These are phyloP conservation scores for Stomatorhinus ivindoensis DNA, from an alignment of 2,113 vertebrate genomes.

Conservation along the genomic window DNA sequence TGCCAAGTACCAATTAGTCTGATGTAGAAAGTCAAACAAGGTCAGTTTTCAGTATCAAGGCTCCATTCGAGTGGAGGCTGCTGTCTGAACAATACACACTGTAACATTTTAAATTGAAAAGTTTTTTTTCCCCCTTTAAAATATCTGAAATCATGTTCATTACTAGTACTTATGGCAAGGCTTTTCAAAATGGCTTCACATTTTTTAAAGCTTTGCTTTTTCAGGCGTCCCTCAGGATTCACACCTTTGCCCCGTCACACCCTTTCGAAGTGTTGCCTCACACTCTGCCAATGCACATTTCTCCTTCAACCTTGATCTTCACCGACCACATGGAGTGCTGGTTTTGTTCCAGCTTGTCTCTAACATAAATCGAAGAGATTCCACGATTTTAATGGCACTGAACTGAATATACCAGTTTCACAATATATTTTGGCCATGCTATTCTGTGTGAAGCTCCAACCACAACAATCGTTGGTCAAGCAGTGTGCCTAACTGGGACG, in stretches of 20 bases:
- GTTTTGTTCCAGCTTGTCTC: background rate
- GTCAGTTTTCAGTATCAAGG: too few relatives aligned
- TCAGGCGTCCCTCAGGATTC: background rate
- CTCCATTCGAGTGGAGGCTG: background rate
- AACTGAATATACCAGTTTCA: background rate
- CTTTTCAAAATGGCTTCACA: background rate
- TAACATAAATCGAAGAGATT: background rate
- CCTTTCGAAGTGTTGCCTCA: background rate
- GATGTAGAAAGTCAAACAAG: too few relatives aligned
- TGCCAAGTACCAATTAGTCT: too few relatives aligned
- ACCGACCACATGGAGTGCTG: background rate
- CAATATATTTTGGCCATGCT: background rate
- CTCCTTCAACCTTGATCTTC: background rate
- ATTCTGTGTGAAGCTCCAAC: background rate
- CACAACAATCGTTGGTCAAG: background rate
- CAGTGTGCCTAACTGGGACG: background rate
- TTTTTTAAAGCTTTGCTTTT: background rate
- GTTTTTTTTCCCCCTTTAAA: slow-evolving; percentile 33
- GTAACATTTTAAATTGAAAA: slow-evolving; percentile 29
- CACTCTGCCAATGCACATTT: background rate
- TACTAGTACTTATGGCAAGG: background rate
- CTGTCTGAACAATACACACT: background rate
- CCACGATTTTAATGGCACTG: background rate
- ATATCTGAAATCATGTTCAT: background rate
- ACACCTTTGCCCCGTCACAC: background rate